Conservation (phyloP, 64 coral and sea anemone species). For the Montipora capricornis region DNA sequence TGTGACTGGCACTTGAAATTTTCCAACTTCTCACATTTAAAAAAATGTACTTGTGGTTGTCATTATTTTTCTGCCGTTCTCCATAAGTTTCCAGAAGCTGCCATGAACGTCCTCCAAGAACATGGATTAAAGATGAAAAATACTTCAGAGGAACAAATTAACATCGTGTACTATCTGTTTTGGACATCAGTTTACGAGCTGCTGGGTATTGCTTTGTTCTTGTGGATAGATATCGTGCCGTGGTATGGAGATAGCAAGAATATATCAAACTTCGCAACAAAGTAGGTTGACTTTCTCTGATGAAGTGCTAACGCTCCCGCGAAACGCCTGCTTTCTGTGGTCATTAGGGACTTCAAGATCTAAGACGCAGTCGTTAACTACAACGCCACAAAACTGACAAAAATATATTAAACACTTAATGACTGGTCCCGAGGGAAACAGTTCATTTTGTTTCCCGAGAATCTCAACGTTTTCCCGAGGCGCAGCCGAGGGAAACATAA, state of each 20-base stretch:
- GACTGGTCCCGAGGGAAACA: too few species aligned
- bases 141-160: constrained; percentile 61
- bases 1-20: too few species aligned
- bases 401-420: too few species aligned
- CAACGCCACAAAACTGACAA: too few species aligned
- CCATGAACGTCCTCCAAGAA: constrained; percentile 86
- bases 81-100: constrained; percentile 66
- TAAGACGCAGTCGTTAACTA: too few species aligned
- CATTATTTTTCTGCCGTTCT: neutral
- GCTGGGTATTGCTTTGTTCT: constrained; percentile 49
- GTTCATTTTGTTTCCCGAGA: too few species aligned
- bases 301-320: too few species aligned
- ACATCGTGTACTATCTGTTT: constrained; percentile 86
- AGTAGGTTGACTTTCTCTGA: constrained; percentile 49
- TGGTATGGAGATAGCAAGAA: constrained; percentile 79
- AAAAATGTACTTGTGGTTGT: neutral
- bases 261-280: constrained; percentile 78
- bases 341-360: too few species aligned
- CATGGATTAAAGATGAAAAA: constrained; percentile 88
- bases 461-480: too few species aligned
- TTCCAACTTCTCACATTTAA: too few species aligned
- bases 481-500: too few species aligned
- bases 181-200: constrained; percentile 91
- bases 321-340: too few species aligned
- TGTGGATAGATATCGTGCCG: constrained; percentile 91